A percentile compares a stretch with the other conserved stretches of the same genome.
Evolutionary conservation across 2,113 vertebrate genomes (phyloP).

Genomic region (Cryptoleucopteryx plumbea): DNA sequence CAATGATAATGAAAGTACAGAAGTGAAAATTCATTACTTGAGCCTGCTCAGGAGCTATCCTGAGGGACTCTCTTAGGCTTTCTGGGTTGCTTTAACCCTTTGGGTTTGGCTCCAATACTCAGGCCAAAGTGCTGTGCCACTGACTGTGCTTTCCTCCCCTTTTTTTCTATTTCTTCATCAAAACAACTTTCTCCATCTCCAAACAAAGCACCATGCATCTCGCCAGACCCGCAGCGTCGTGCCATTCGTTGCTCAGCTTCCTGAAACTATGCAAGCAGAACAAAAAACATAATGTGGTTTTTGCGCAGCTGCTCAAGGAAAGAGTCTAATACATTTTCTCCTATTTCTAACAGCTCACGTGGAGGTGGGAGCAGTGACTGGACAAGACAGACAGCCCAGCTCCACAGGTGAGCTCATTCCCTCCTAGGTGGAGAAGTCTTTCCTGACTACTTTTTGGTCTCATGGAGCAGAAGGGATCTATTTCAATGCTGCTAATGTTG

Average conservation of each 20-base stretch:
- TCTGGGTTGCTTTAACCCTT: neutral
- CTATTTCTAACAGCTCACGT: neutral
- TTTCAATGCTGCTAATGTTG: neutral
- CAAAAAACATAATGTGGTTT: neutral
- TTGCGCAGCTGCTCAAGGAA: neutral
- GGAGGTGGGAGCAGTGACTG: neutral
- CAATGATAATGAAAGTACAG: neutral
- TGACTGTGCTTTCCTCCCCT: neutral
- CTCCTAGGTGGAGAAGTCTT: neutral
- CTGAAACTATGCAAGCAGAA: neutral
- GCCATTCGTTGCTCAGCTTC: neutral
- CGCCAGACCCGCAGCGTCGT: fast-evolving
- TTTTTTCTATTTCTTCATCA: neutral
- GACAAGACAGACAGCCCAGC: neutral
- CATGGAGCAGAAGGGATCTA: neutral
- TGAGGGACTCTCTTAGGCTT: neutral
- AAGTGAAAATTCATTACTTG: conserved; percentile 44
- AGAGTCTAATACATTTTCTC: neutral
- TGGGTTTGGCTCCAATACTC: neutral
- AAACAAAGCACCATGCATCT: fast-evolving
- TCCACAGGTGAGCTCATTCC: neutral
- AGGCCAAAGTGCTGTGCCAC: neutral
- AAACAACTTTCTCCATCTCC: neutral
- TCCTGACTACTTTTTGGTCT: neutral
- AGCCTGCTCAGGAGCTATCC: neutral